Base-by-base conservation (phyloP, 2,113 vertebrate genomes). In the Pangasianodon hypophthalmus region DNA sequence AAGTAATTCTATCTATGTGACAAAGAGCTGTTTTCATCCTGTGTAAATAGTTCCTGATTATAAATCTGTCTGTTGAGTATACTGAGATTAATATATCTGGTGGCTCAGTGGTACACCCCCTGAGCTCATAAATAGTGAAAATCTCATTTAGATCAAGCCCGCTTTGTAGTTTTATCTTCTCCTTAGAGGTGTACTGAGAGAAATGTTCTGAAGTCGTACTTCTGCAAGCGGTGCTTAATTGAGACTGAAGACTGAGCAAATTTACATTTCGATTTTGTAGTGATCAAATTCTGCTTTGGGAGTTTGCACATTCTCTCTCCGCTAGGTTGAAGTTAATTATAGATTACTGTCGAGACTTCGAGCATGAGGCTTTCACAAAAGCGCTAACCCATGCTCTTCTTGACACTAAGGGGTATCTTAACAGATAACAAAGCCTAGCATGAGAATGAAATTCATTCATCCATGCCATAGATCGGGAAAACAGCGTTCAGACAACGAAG, bases 261-360 rank as follows among this genome's bases (percentile, higher is more conserved):
- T 93, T 94, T 93, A 92, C 91, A 93, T 93, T 94, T 93, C 44
- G 89, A 56, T 94, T 92, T 92, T 54, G 87, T 91, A 90, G 90
- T 81, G 83, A 88, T 88, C 92, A 93, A 94, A 91, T 93, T 92
- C 89, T 85, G 41, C 29, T 54, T 77, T 87, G 88, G 82, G 86
- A 85, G 75, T 93, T 89, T 71, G 9, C 84, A 32, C 87, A 81
- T 80, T 79, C 85, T 91, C 90, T 90, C 88, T 92, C 86, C 44
- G 46, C 84, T 62, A 85, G 54, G 82, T 37, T 71, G 56, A 56
- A 84, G 87, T 91, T 91, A 92, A 93, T 93, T 93, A 91, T 87
- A 88, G 64, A 92, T 91, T 87, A 85, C 84, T 64, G 87, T 89
- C 52, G 90, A 93, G 91, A 79, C n/a, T 44, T 41, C 44, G 32